Conservation (phyloP, 2,888 invertebrate species). For the Troides aeacus region DNA sequence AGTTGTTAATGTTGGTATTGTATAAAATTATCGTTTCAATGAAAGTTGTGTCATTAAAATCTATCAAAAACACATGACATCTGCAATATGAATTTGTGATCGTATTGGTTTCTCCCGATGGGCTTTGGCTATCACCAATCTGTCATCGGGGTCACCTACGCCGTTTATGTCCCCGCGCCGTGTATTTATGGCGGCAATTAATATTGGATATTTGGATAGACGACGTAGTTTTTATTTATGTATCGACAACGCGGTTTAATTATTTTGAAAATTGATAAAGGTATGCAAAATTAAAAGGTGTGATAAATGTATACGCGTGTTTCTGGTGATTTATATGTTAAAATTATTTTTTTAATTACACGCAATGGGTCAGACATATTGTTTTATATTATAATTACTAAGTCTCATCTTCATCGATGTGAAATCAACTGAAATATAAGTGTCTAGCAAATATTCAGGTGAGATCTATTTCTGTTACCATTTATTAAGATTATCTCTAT, state of each 20-base stretch:
- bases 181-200: constrained; percentile 14
- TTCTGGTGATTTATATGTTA: too few relatives aligned
- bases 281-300: background rate
- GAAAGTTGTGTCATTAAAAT: background rate
- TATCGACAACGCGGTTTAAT: background rate
- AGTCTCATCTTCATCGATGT: too few relatives aligned
- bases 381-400: too few relatives aligned
- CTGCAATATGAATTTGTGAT: constrained; percentile 4
- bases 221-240: constrained; percentile 1
- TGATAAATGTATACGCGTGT: too few relatives aligned
- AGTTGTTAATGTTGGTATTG: background rate
- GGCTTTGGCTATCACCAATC: constrained; percentile 18
- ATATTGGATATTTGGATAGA: constrained; percentile 11
- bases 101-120: constrained; percentile 8
- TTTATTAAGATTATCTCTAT: too few relatives aligned
- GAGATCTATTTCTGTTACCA: too few relatives aligned
- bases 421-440: too few relatives aligned
- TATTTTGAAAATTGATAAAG: constrained; percentile 1
- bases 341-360: too few relatives aligned
- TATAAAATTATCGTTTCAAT: background rate
- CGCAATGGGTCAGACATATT: too few relatives aligned
- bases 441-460: too few relatives aligned
- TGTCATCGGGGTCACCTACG: constrained; percentile 8
- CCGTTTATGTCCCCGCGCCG: constrained; percentile 4
- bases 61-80: constrained; percentile 3